Base-by-base conservation (phyloP, 2,113 vertebrate species). In the Hydrolagus affinis region DNA sequence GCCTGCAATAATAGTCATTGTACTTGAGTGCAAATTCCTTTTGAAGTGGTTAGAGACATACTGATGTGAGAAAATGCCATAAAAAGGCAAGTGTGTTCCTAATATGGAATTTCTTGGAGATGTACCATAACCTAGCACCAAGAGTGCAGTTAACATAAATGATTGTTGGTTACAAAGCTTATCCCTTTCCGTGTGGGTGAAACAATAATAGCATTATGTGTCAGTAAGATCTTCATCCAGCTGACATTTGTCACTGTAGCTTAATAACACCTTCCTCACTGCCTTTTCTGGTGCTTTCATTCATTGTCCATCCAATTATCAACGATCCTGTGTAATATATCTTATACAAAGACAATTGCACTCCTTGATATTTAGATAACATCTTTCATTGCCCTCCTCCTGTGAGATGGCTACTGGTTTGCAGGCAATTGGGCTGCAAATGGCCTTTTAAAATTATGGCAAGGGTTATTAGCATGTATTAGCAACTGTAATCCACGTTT, bases 401-500 rank as follows among this genome's bases (percentile, higher is more conserved):
- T 56, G 10, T 56, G 72, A 74, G 15, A 74, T 56, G 19, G 2
- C 32, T 44, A 74, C 12, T 15, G 66, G 66, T 74, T 15, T 15
- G 72, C 44, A 12, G 17, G 15, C 30, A 74, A 74, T 32, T 56
- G 15, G 21, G 30, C 72, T 25, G 28, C 60, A 83, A 64, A 64
- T 23, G 62, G 17, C 66, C 64, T 83, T 74, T 23, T 4, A 44
- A 74, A 74, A 66, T 83, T 23, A 44, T 44, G 21, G 77, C 77
- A 66, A 30, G 2, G 77, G 6, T 66, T 62, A 83, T 83, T 83
- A 83, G 60, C 77, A 66, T 83, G 25, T 10, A 83, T 83, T 83
- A 83, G 77, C 77, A 66, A 30, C 59, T 64, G 25, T 66, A 80
- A 66, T 83, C 77, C 60, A 64, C 66, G 64, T 66, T 83, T 83